Base-by-base conservation (phyloP, 2,113 vertebrate genomes). In the Geothlypis trichas region DNA sequence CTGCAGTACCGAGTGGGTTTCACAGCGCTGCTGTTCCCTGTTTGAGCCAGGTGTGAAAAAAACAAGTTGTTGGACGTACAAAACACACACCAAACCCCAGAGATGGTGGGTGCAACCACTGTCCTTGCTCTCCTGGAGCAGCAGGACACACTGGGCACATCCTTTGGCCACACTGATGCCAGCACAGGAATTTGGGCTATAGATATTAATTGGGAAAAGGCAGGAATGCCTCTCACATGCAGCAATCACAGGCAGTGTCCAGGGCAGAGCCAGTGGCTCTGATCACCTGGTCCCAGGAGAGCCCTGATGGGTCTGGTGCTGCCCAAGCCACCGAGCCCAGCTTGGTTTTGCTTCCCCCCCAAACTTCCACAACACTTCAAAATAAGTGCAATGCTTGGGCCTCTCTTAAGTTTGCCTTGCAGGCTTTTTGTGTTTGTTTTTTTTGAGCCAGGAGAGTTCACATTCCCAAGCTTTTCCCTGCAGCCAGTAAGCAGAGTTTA, bases 381-480 rank as follows among this genome's bases (percentile, higher is more conserved):
- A 93, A 91, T 52, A 82, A 96, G 39, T 46, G 8, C 73, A 66
- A 44, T 24, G 55, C 28, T 35, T 67, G 71, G 87, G 81, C 91
- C 95, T 57, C 91, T 94, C 88, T 90, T 72, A 66, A 94, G 86
- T 95, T 62, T 81, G 90, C 95, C 90, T 94, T 41, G 83, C 55
- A 87, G 90, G 72, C 57, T 90, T 78, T 72, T 63, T 85, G 44
- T 96, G 94, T 96, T 96, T 95, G 91, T 93, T 93, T 92, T 92
- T 73, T 78, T 96, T 35, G 59, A 96, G 84, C 61, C 74, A 96
- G 86, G 77, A 89, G 73, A 94, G 86, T 96, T 96, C 95, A 94
- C 66, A 5, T 96, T 96, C 92, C 90, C 92, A 95, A 94, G 93
- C 76, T 78, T 90, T 78, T 52, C 57, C 86, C 95, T 74, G 62